Percentiles rank a stretch among this genome's conserved stretches.
phyloP scores from a whole-genome alignment of 1,140 invertebrate species.

The Hyles euphorbiae region DNA sequence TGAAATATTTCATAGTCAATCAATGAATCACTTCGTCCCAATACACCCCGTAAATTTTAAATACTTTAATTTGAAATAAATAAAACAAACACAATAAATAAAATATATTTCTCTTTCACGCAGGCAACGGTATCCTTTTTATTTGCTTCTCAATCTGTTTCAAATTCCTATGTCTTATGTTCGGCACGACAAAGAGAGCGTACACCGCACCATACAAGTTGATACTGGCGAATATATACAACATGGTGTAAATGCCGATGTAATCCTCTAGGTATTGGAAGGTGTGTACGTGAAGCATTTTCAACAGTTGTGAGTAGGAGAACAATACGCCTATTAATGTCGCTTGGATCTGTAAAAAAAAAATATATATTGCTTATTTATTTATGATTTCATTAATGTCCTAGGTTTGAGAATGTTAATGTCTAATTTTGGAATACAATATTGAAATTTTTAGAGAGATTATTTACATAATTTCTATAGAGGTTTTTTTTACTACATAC shows the following conservation, averaged over 20 bases:
- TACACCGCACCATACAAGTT: conserved; percentile 55
- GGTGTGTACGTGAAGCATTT: conserved; percentile 42
- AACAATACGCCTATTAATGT: conserved; percentile 35
- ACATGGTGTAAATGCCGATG: conserved; percentile 45
- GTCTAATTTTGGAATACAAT: too few species aligned
- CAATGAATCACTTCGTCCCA: too few species aligned
- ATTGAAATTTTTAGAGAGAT: too few species aligned
- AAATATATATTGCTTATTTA: neutral
- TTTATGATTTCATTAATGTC: neutral
- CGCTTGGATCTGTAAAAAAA: conserved; percentile 46
- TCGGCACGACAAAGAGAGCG: conserved; percentile 36
- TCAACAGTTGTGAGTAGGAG: conserved; percentile 42
- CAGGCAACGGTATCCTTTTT: conserved; percentile 41
- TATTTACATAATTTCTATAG: too few species aligned
- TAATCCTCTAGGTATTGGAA: conserved; percentile 49
- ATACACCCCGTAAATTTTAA: too few species aligned
- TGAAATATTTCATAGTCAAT: too few species aligned
- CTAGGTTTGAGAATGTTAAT: too few species aligned
- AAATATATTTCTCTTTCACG: conserved; percentile 3
- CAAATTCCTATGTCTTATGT: conserved; percentile 41
- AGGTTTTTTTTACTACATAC: too few species aligned
- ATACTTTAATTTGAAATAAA: too few species aligned
- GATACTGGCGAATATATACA: conserved; percentile 53
- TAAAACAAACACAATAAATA: too few species aligned
- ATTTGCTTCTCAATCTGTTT: conserved; percentile 53